phyloP scores from a whole-genome alignment of 2,888 invertebrate species.

The Poecilobothrus nobilitatus region DNA sequence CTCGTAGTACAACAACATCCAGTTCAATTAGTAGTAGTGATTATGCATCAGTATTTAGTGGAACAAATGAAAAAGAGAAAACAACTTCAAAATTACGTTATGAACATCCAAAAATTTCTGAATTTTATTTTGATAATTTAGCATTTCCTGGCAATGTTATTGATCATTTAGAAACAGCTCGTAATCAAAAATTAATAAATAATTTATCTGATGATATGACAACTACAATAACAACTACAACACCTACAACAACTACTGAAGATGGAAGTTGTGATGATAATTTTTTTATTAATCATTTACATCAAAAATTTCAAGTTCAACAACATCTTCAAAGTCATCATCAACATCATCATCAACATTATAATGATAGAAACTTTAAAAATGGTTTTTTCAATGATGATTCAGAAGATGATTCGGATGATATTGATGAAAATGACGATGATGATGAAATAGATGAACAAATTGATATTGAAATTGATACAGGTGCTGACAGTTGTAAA shows the following conservation, averaged over 20 bases:
- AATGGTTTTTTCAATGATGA: conserved; percentile 17
- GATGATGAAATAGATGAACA: conserved; percentile 10
- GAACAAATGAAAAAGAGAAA: conserved; percentile 24
- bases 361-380: not conserved
- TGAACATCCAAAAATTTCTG: conserved; percentile 39
- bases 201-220: conserved; percentile 15
- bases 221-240: conserved; percentile 8
- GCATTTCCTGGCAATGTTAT: conserved; percentile 16
- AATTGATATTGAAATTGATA: conserved; percentile 21
- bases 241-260: not conserved
- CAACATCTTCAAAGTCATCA: not conserved
- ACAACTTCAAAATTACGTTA: conserved; percentile 25
- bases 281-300: not conserved
- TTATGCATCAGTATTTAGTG: conserved; percentile 43
- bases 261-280: conserved; percentile 4
- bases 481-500: conserved; percentile 26
- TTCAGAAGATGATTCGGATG: conserved; percentile 18
- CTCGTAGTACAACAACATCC: conserved; percentile 39
- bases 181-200: conserved; percentile 11
- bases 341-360: not conserved
- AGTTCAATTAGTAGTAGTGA: conserved; percentile 43
- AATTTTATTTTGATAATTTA: conserved; percentile 36
- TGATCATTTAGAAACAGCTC: not conserved
- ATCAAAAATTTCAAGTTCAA: not conserved
- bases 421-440: conserved; percentile 17